A percentile compares a stretch with the other conserved stretches of the same genome.
These are phyloP conservation scores for Andrena minutula DNA, from an alignment of 2,888 invertebrate genomes.

Conservation along the genomic window DNA sequence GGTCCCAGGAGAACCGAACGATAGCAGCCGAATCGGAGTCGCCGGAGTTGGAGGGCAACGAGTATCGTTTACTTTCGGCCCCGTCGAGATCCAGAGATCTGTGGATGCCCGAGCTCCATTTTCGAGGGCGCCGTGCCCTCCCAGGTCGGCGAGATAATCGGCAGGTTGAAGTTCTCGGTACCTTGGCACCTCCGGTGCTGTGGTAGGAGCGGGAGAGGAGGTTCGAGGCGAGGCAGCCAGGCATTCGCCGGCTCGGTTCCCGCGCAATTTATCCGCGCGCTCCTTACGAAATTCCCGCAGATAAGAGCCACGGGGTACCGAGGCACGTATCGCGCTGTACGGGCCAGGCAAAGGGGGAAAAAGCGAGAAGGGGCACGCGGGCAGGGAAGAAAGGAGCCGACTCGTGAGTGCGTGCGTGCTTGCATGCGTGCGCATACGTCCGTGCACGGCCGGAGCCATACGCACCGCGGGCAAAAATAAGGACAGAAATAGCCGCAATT, in stretches of 20 bases:
- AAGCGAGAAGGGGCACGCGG: constrained; percentile 2
- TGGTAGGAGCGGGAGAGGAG: constrained; percentile 27
- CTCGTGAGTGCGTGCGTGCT: constrained; percentile 39
- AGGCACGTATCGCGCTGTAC: constrained; percentile 61
- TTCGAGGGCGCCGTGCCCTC: constrained; percentile 32
- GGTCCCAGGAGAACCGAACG: neutral
- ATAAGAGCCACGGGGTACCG: constrained; percentile 63
- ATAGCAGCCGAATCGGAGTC: neutral
- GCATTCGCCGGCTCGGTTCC: constrained; percentile 36
- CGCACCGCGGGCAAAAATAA: constrained; percentile 70
- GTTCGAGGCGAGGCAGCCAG: neutral
- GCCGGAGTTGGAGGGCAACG: neutral
- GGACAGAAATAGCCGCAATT: constrained; percentile 78
- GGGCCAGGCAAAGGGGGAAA: constrained; percentile 21
- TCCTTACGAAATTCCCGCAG: constrained; percentile 66
- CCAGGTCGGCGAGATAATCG: constrained; percentile 50
- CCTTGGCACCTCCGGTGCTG: constrained; percentile 48
- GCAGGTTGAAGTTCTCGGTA: constrained; percentile 46
- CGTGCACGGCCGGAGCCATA: constrained; percentile 54
- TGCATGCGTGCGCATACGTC: constrained; percentile 39
- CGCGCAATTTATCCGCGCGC: constrained; percentile 68
- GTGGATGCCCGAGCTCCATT: neutral
- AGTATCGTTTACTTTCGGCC: neutral
- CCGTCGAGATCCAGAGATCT: too few relatives aligned
- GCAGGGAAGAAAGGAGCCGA: constrained; percentile 38